These are phyloP conservation scores for Archilochus colubris DNA, from an alignment of 2,113 vertebrate genomes.

Conservation along the genomic window DNA sequence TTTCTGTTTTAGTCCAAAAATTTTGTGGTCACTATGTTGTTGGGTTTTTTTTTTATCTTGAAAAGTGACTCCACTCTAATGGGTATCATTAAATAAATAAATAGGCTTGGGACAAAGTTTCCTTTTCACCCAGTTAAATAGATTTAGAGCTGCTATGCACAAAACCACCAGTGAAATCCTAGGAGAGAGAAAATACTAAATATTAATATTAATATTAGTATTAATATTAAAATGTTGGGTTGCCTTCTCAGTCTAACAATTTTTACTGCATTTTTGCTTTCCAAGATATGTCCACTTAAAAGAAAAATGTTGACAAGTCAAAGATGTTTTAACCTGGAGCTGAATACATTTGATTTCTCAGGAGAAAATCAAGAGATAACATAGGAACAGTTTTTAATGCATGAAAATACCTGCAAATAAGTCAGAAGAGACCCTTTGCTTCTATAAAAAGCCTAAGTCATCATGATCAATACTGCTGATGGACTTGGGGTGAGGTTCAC, in stretches of 20 bases:
- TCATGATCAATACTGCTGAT: not conserved
- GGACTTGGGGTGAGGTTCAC: not conserved
- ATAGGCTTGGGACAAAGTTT: not conserved
- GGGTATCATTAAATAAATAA: not conserved
- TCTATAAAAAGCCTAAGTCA: not conserved
- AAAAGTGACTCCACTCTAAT: not conserved
- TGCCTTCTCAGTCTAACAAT: not conserved
- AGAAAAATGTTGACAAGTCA: not conserved
- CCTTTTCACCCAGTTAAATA: not conserved
- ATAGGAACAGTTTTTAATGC: not conserved
- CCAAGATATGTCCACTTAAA: not conserved
- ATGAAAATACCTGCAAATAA: not conserved
- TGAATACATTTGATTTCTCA: not conserved
- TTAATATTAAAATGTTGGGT: not conserved
- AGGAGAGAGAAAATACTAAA: not conserved
- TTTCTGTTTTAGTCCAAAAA: not conserved
- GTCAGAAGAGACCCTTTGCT: not conserved
- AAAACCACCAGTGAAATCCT: not conserved
- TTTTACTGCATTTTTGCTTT: not conserved
- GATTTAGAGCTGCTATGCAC: not conserved
- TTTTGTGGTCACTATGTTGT: not conserved
- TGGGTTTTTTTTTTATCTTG: not conserved
- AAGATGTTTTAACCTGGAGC: not conserved
- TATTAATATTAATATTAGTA: no score
- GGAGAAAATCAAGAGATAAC: not conserved